Conservation (phyloP, 1,140 invertebrate species). For the Hyphantria cunea region DNA sequence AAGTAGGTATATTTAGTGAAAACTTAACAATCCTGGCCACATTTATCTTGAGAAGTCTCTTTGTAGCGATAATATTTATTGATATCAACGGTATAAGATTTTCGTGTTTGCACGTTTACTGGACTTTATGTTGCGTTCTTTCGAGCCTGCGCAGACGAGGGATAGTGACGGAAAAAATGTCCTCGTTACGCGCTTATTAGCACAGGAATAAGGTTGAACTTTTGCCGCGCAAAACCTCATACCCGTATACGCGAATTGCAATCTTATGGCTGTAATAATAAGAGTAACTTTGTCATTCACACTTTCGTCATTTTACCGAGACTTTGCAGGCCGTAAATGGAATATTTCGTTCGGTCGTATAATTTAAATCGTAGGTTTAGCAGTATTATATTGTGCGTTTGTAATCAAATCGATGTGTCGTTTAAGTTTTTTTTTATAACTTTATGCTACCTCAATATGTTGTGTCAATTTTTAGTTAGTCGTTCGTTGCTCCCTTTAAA, state of each 20-base stretch:
- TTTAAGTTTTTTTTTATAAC: conserved; percentile 53
- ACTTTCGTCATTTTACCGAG: no score
- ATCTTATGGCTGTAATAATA: no score
- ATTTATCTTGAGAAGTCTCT: background rate
- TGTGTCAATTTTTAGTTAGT: conserved; percentile 45
- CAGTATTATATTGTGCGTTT: conserved; percentile 67
- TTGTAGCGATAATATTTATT: conserved; percentile 12
- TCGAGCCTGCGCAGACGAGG: no score
- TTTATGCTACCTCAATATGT: conserved; percentile 71
- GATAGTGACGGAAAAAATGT: no score
- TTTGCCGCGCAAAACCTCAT: no score
- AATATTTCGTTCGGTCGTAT: conserved; percentile 8
- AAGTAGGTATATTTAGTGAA: conserved; percentile 49
- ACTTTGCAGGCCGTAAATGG: background rate
- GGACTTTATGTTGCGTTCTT: no score
- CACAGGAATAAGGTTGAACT: no score
- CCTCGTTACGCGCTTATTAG: no score
- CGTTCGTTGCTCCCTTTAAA: conserved; percentile 5
- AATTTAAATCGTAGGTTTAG: conserved; percentile 56
- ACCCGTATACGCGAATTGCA: no score
- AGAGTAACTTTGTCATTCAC: no score
- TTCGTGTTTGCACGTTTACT: background rate
- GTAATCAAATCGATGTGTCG: conserved; percentile 42
- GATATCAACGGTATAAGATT: background rate
- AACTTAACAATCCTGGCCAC: conserved; percentile 12